Conservation (phyloP, 2,113 vertebrate genomes). For the Chelonoidis abingdonii region DNA sequence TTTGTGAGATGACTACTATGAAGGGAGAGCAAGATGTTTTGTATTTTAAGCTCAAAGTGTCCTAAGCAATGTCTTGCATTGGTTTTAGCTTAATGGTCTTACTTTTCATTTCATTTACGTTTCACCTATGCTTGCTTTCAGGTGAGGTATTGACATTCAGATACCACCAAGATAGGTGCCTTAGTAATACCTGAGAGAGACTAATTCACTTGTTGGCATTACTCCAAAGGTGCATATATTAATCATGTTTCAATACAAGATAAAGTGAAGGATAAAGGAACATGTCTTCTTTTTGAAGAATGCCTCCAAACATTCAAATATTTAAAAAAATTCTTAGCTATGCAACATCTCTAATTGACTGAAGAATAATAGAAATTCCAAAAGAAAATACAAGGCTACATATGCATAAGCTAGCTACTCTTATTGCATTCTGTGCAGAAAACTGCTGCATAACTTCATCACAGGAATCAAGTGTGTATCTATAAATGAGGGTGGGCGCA, state of each 20-base stretch:
- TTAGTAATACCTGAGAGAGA: background rate
- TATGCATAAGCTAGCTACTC: background rate
- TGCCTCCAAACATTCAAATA: background rate
- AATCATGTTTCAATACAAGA: background rate
- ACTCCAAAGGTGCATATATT: background rate
- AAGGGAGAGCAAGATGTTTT: background rate
- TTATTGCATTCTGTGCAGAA: accelerated
- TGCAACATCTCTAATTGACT: background rate
- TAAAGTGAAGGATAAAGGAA: background rate
- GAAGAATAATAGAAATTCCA: background rate
- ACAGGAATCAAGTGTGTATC: background rate
- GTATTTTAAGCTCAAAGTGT: background rate
- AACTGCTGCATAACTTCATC: background rate
- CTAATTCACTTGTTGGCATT: background rate
- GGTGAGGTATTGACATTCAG: background rate
- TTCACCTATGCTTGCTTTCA: background rate
- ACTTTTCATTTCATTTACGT: background rate
- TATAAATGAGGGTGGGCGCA: background rate
- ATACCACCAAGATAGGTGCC: background rate
- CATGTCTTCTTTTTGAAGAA: background rate
- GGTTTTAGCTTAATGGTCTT: background rate
- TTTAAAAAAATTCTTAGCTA: background rate
- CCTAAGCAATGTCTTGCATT: background rate
- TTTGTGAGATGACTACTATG: background rate
- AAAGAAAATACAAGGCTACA: accelerated